Conservation (phyloP, 2,888 invertebrate genomes). For the Frankliniella intonsa region DNA sequence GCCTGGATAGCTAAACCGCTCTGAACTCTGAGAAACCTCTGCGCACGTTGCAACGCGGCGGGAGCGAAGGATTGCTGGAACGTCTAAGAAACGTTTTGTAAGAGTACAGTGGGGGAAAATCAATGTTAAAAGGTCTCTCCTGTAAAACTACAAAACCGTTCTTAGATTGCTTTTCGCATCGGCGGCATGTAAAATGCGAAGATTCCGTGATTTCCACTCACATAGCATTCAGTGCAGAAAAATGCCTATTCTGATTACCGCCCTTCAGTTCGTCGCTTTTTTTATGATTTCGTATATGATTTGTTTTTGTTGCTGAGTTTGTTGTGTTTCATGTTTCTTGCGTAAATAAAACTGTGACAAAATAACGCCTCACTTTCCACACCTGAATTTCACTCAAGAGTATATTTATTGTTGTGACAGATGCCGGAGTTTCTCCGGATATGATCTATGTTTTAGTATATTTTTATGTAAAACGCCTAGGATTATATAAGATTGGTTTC, state of each 20-base stretch:
- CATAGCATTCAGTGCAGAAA: neutral
- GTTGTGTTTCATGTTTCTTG: neutral
- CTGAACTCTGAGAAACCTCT: neutral
- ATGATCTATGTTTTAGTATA: no score
- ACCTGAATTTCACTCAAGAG: no score
- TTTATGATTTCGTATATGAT: neutral
- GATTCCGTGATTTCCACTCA: neutral
- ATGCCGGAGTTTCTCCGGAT: no score
- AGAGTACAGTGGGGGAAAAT: constrained; percentile 26
- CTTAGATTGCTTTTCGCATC: constrained; percentile 23
- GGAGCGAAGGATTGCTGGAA: constrained; percentile 16
- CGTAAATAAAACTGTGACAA: neutral
- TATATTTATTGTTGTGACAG: no score
- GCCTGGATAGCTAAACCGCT: constrained; percentile 16
- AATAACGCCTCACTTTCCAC: no score
- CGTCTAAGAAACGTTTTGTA: constrained; percentile 26
- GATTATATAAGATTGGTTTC: no score
- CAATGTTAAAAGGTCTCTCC: constrained; percentile 22
- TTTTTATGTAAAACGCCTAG: no score
- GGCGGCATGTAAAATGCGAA: constrained; percentile 5
- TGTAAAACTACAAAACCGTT: constrained; percentile 26
- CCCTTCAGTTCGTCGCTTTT: constrained; percentile 6
- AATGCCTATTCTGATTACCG: neutral
- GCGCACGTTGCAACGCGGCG: neutral
- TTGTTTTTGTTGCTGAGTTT: neutral